Percentiles rank a stretch among this genome's conserved stretches.
Evolutionary conservation across 2,888 invertebrate genomes (phyloP).

Genomic region (Cyrtodaria siliqua): DNA sequence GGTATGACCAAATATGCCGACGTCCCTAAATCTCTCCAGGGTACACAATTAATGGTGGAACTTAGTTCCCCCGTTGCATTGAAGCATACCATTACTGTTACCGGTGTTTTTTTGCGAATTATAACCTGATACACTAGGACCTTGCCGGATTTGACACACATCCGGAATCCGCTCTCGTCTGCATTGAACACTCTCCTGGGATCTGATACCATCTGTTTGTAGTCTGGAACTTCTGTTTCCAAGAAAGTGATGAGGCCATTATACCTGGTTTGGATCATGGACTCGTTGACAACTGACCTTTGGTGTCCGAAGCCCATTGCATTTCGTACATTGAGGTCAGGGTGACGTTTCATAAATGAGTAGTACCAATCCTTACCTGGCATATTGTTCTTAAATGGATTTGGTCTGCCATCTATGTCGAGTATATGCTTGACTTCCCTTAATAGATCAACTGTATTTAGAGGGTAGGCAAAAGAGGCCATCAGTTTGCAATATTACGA

Average conservation of each 20-base stretch:
- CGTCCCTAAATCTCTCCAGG: slow-evolving; percentile 36
- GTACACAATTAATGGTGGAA: slow-evolving; percentile 25
- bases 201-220: slow-evolving; percentile 6
- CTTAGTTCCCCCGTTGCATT: slow-evolving; percentile 32
- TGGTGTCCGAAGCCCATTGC: slow-evolving; percentile 19
- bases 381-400: slow-evolving; percentile 34
- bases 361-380: slow-evolving; percentile 44
- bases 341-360: slow-evolving; percentile 20
- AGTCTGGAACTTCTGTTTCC: slow-evolving; percentile 17
- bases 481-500: too few relatives aligned
- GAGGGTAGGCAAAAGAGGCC: too few relatives aligned
- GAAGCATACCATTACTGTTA: slow-evolving; percentile 50
- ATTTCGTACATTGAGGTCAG: background rate
- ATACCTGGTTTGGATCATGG: slow-evolving; percentile 29
- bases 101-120: slow-evolving; percentile 30
- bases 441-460: slow-evolving; percentile 3
- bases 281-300: slow-evolving; percentile 17
- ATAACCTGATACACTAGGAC: slow-evolving; percentile 12
- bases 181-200: slow-evolving; percentile 26
- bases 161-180: slow-evolving; percentile 35
- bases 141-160: slow-evolving; percentile 30
- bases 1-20: slow-evolving; percentile 11
- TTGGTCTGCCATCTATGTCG: slow-evolving; percentile 18
- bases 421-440: slow-evolving; percentile 24
- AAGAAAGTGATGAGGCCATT: slow-evolving; percentile 11